Base-by-base conservation (phyloP, 1,140 invertebrate species). In the Pantala flavescens region DNA sequence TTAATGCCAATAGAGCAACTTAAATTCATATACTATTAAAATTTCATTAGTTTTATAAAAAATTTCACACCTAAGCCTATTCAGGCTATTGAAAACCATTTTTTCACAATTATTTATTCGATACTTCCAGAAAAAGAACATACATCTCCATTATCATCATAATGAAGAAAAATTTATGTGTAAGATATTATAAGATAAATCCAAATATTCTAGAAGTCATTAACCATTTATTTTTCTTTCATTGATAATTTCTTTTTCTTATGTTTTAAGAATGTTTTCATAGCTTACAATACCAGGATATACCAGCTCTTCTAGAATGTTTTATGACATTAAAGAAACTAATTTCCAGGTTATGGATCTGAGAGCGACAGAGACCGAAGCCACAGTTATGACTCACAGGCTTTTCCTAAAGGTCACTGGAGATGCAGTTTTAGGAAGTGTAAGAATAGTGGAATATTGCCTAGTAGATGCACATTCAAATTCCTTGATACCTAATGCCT, bases 341-440 rank as follows among this genome's bases (percentile, higher is more conserved):
- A 19, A 42, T 42, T 80, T 77, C 70, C 78, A 86, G 90, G 91
- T 74, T 92, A 92, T 77, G 89, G 89, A 75, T 91, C 90, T 10
- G 91, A 92, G 82, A 90, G 89, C 77, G 90, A 91, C 74, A 82
- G 88, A 74, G 90, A 91, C 49, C 82, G 85, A 74, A 84, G 86
- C 78, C 85, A 82, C 63, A 81, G 80, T 77, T 82, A 78, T 75
- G 85, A 86, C 72, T 82, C 81, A n/a, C 81, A 81, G 75, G 74
- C 76, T 28, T 71, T 71, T n/a, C 78, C 81, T 12, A 85, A 81
- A 75, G 77, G 79, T 24, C 81, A 88, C 77, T 90, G 89, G 88
- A 85, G 86, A 78, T 83, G 83, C 77, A 86, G 85, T 77, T 84
- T 85, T 75, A 83, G 86, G 77, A 89, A 87, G 83, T 85, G 88